Base-by-base conservation (phyloP, 2,888 invertebrate genomes). In the Lasioglossum figueresi region DNA sequence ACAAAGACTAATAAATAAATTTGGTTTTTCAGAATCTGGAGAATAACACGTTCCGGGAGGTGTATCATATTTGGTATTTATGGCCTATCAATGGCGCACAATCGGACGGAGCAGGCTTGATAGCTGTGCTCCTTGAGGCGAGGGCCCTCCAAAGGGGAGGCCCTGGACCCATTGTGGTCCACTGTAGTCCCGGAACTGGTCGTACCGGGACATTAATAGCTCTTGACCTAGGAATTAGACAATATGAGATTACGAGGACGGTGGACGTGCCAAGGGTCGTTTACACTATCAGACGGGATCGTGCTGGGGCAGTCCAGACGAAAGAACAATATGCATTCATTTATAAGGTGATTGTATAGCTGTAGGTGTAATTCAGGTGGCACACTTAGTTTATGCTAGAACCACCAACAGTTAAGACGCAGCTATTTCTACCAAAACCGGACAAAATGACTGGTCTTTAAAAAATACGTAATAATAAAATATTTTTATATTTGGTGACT, bases 81-180 rank as follows among this genome's bases (percentile, higher is more conserved):
- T 99, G 99, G 99, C 99, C 99, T 0, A 96, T 97, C n/a, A 97
- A 97, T 87, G 98, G 98, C 0, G 97, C 98, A 0, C 99, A 99
- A 2, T 96, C 96, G 12, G 98, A 98, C 92, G 97, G 97, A 77
- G 97, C 97, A 77, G 97, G 98, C 0, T 96, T 99, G 73, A 97
- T 99, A 74, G 98, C 98, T 78, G 98, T 99, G 95, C 96, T 99
- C 68, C 96, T 98, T 31, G 98, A 99, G 95, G 98, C 98, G 86
- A 96, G 98, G 88, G 95, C 93, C 52, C 92, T 92, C 52, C 94
- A 93, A 75, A 88, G 95, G 76, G 94, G 94, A 70, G 94, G 96
- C 93, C 96, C 96, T 31, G 97, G 97, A 63, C 97, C 98, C 76
- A 97, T 98, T 93, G 96, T 98, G 89, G 96, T 98, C 87, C 97